A percentile compares a stretch with the other conserved stretches of the same genome.
Conservation (phyloP, 2,113 vertebrate species). For the Mustelus asterias region DNA sequence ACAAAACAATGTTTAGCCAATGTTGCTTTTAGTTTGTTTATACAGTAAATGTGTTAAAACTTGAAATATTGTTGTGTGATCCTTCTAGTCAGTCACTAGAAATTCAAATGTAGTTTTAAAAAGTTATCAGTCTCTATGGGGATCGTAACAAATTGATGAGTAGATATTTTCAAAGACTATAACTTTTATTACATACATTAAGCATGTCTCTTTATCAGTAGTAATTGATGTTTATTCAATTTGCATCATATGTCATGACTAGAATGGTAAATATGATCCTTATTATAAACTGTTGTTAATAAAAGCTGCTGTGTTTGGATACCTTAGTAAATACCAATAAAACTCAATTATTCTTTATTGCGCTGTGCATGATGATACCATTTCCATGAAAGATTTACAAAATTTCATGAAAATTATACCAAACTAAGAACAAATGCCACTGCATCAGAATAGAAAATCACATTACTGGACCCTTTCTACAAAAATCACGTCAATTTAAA, state of each 20-base stretch:
- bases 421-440: conserved; percentile 9
- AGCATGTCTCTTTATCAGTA: background rate
- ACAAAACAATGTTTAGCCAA: too few species aligned
- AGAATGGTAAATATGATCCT: background rate
- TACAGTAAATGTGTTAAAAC: too few species aligned
- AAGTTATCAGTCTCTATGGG: too few species aligned
- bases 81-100: too few species aligned
- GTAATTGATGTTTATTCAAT: background rate
- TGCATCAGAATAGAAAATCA: background rate
- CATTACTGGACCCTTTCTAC: background rate
- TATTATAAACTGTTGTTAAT: background rate
- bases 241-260: background rate
- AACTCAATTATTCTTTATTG: background rate
- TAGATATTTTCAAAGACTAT: background rate
- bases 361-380: background rate
- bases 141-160: background rate
- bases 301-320: background rate
- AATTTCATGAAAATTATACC: background rate
- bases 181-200: background rate
- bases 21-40: too few species aligned
- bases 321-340: background rate
- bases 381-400: background rate
- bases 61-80: too few species aligned
- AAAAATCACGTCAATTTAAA: background rate
- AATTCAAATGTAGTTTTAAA: too few species aligned